Conservation (phyloP, 1,140 invertebrate species). For the Oreohelix idahoensis region DNA sequence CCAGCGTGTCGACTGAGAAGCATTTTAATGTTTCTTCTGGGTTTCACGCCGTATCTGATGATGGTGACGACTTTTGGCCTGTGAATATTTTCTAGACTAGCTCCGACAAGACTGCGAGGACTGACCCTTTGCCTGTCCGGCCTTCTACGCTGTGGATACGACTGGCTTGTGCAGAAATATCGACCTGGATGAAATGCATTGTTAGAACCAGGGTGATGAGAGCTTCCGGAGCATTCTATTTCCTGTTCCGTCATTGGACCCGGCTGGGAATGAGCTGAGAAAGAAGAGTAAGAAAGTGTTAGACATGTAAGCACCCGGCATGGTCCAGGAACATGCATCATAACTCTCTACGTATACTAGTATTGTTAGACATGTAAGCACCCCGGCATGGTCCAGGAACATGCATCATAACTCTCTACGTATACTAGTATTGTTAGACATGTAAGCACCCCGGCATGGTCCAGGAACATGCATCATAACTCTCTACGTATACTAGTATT, state of each 20-base stretch:
- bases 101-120: conserved; percentile 2
- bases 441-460: too few species aligned
- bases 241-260: conserved; percentile 38
- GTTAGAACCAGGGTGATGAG: conserved; percentile 46
- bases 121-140: conserved; percentile 48
- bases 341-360: too few species aligned
- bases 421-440: too few species aligned
- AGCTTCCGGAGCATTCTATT: conserved; percentile 39
- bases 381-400: too few species aligned
- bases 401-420: too few species aligned
- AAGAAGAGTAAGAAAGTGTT: too few species aligned
- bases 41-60: conserved; percentile 64
- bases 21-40: conserved; percentile 70
- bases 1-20: conserved; percentile 70
- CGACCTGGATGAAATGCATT: conserved; percentile 65
- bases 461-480: too few species aligned
- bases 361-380: too few species aligned
- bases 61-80: conserved; percentile 72
- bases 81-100: background rate
- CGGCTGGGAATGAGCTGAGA: conserved; percentile 52
- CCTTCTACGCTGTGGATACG: conserved; percentile 45
- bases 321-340: too few species aligned
- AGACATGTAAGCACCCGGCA: too few species aligned
- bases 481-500: too few species aligned
- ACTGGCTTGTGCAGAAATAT: conserved; percentile 51